Evolutionary conservation across 2,888 invertebrate genomes (phyloP).

Genomic region (Sesia apiformis): DNA sequence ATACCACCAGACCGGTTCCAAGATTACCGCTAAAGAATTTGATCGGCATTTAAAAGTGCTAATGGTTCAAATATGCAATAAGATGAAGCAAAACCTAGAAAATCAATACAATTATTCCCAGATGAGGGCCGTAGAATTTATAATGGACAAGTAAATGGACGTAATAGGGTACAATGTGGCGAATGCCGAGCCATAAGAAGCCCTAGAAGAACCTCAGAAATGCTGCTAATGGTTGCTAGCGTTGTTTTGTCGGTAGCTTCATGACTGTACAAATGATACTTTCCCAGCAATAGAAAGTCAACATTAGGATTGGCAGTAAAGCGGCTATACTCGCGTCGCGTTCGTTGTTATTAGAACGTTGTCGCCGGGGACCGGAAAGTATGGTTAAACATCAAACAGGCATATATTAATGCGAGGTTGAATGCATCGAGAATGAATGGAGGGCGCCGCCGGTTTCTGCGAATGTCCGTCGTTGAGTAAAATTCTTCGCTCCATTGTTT

Average conservation of each 20-base stretch:
- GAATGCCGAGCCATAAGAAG: constrained; percentile 1
- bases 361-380: constrained; percentile 43
- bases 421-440: constrained; percentile 36
- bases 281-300: constrained; percentile 64
- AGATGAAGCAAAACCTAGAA: constrained; percentile 26
- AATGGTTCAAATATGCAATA: constrained; percentile 32
- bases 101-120: constrained; percentile 4
- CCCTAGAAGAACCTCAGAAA: constrained; percentile 21
- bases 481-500: constrained; percentile 57
- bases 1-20: not conserved
- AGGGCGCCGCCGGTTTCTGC: constrained; percentile 36
- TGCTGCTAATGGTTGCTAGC: constrained; percentile 47
- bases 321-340: constrained; percentile 44
- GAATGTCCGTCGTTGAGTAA: constrained; percentile 47
- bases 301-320: constrained; percentile 47
- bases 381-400: constrained; percentile 43
- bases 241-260: constrained; percentile 37
- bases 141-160: constrained; percentile 1
- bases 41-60: constrained; percentile 14
- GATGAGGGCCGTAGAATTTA: constrained; percentile 3
- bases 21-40: not conserved
- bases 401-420: not conserved
- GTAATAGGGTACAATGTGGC: not conserved
- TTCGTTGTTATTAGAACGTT: constrained; percentile 48
- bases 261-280: constrained; percentile 52